phyloP scores from a whole-genome alignment of 1,140 invertebrate genomes.

The Meloidogyne exigua region DNA sequence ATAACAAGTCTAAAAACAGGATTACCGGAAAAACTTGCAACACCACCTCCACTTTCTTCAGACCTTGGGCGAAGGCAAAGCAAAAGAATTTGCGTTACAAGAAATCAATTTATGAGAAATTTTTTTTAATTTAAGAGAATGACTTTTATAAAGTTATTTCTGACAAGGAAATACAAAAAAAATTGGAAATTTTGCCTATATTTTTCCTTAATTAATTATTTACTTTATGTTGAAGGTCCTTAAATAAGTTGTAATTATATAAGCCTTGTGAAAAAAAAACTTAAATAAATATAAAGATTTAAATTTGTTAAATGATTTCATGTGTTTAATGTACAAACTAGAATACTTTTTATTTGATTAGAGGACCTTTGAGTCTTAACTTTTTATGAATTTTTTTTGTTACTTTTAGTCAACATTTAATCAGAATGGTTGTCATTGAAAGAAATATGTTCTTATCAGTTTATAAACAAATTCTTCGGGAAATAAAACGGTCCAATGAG shows the following conservation, averaged over 20 bases:
- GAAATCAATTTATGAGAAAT: constrained; percentile 34
- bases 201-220: background rate
- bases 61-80: constrained; percentile 37
- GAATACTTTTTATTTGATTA: no score
- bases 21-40: background rate
- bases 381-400: no score
- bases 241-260: no score
- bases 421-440: background rate
- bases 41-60: constrained; percentile 19
- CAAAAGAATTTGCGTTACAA: constrained; percentile 37
- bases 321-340: no score
- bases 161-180: background rate
- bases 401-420: background rate
- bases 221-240: background rate
- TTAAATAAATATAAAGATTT: no score
- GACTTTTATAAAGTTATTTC: background rate
- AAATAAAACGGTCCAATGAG: background rate
- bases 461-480: background rate
- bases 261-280: no score
- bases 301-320: no score
- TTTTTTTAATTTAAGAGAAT: background rate
- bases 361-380: no score
- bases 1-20: background rate
- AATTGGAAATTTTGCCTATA: background rate
- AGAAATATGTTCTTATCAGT: background rate